phyloP scores from a whole-genome alignment of 2,113 vertebrate genomes.

The Leptosomus discolor region DNA sequence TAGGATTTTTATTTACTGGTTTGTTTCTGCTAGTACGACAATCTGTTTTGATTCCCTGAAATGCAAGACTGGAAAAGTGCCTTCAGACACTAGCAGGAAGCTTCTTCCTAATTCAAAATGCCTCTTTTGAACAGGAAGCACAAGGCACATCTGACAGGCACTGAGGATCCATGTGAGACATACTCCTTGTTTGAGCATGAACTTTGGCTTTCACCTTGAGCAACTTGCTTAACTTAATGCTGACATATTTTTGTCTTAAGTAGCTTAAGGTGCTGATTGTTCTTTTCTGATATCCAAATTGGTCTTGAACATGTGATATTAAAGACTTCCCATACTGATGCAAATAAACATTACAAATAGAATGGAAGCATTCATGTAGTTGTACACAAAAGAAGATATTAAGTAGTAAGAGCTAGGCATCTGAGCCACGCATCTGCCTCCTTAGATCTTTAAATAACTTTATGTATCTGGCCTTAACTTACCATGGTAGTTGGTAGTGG shows the following conservation, averaged over 20 bases:
- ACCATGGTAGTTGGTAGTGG: not conserved
- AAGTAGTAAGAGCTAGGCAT: not conserved
- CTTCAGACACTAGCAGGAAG: not conserved
- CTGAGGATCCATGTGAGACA: not conserved
- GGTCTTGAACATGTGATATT: not conserved
- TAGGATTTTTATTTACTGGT: not conserved
- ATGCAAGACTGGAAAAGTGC: not conserved
- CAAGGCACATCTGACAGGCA: not conserved
- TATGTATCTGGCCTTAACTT: not conserved
- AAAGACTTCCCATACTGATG: not conserved
- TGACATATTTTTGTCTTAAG: not conserved
- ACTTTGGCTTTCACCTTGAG: not conserved
- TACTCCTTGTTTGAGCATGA: rapidly evolving
- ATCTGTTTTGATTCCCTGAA: not conserved
- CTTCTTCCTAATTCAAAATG: not conserved
- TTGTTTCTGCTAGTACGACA: not conserved
- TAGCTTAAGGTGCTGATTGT: not conserved
- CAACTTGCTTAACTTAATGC: not conserved
- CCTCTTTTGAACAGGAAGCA: not conserved
- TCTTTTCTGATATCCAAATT: not conserved
- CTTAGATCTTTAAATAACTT: not conserved
- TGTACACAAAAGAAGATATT: not conserved
- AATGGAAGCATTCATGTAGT: not conserved
- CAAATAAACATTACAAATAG: not conserved
- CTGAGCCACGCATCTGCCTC: not conserved